Base-by-base conservation (phyloP, 2,113 vertebrate species). In the Naja naja region DNA sequence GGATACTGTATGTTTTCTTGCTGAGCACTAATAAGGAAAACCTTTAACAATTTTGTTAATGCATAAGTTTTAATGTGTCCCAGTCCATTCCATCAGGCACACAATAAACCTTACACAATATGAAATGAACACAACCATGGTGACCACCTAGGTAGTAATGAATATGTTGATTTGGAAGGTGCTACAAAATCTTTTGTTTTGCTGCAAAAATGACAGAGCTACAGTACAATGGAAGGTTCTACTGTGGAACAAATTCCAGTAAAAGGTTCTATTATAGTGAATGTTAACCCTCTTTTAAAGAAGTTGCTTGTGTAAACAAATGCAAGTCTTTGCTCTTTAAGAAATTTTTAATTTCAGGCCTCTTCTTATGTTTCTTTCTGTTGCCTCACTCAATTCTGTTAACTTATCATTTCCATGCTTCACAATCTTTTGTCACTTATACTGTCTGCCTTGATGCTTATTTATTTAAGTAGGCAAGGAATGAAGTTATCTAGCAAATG, bases 391-490 rank as follows among this genome's bases (percentile, higher is more conserved):
- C 53, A 30, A 49, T 4, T 55, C n/a, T 92, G 56, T 22, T 54
- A 18, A 85, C 56, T 94, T 86, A 94, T 49, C 81, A 87, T 92
- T 85, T 94, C 69, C 55, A 58, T 52, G 55, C 12, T 52, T 39
- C 89, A 88, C 91, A 85, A 56, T 88, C 74, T 9, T 53, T 47
- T 91, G 39, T 90, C 89, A 93, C 58, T 91, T 88, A 30, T 12
- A 69, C 91, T 95, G 74, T 55, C 92, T 27, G 27, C 52, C 12
- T 14, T 89, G 53, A 87, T 16, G 30, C 45, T 49, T 54, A 47
- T 85, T 95, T 91, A 47, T 85, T 95, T 91, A 94, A 93, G 43
- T 3, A 94, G 64, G 39, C 10, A 43, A 20, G 34, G 85, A 22
- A 54, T 90, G 90, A 49, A 60, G 89, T 86, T 0, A 64, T 25